phyloP scores from a whole-genome alignment of 2,888 invertebrate species.

The Xestobium rufovillosum region DNA sequence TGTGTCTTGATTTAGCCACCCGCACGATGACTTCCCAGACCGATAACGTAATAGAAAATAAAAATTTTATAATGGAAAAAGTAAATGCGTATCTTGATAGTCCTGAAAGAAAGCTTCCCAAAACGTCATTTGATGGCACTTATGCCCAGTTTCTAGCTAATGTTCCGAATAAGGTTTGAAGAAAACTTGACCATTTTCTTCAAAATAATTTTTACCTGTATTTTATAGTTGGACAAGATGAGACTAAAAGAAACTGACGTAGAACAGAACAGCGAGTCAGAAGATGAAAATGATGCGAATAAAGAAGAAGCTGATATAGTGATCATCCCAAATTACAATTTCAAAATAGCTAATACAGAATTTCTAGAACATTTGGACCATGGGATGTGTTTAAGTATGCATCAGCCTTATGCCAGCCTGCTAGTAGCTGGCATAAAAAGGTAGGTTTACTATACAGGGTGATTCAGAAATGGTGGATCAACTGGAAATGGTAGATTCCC shows the following conservation, averaged over 20 bases:
- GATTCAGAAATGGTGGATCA: too few relatives aligned
- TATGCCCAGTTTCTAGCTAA: too few relatives aligned
- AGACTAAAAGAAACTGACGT: too few relatives aligned
- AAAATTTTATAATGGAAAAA: slow-evolving; percentile 25
- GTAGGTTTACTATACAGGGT: too few relatives aligned
- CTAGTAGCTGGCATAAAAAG: slow-evolving; percentile 87
- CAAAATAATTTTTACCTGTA: slow-evolving; percentile 6
- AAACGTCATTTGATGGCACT: too few relatives aligned
- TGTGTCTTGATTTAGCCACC: slow-evolving; percentile 40
- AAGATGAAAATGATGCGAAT: too few relatives aligned
- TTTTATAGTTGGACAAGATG: slow-evolving; percentile 8
- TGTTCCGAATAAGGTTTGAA: too few relatives aligned
- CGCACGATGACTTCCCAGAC: slow-evolving; percentile 27
- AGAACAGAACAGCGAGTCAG: too few relatives aligned
- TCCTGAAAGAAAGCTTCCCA: slow-evolving; percentile 27
- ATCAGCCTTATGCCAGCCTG: slow-evolving; percentile 93
- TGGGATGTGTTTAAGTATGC: slow-evolving; percentile 87
- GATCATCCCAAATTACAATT: too few relatives aligned
- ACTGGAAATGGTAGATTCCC: too few relatives aligned
- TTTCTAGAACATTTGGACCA: slow-evolving; percentile 41
- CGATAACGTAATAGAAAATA: slow-evolving; percentile 28
- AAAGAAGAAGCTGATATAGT: too few relatives aligned
- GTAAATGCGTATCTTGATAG: slow-evolving; percentile 28
- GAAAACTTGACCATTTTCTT: slow-evolving; percentile 5
- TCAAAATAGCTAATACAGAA: slow-evolving; percentile 37